Evolutionary conservation across 1,140 invertebrate species (phyloP), one percentile per base, ranked within the genome.

Genomic region (Hermetia illucens): DNA sequence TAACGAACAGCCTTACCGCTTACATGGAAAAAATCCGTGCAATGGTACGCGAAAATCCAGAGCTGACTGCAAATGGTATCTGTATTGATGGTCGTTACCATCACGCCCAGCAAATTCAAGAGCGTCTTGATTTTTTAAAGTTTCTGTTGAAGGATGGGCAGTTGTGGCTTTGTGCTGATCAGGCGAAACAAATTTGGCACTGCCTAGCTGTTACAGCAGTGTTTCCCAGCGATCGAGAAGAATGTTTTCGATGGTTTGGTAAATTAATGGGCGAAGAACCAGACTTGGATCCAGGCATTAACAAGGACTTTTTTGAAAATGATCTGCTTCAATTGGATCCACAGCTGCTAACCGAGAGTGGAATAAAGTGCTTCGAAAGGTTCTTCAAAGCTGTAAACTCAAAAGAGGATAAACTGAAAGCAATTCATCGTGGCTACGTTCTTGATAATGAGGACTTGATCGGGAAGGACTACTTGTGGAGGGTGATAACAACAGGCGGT

Each of bases 221-320:
- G 2, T 94, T 92, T 61, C 65, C 79, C 3, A 79, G 79, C 3
- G 94, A 98, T 63, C 72, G 92, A 29, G 93, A 98, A 62, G 85
- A 90, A 3, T 97, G 93, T 65, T 98, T 97, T 64, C 89, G 91
- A 51, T 97, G 93, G 93, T 97, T 97, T 65, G 90, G 90, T n/a
- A 92, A 96, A 66, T 64, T 96, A 35, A 96, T 96, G 91, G 89
- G 89, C 4, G 91, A 96, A 48, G 92, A 96, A 55, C 91, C 91
- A 4, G 92, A 97, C 65, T 65, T 97, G 32, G 92, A 97, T 66
- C 92, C 92, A 12, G 87, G 91, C 48, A 93, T 96, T 41, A 95
- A 92, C 53, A 79, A 86, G 58, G 84, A 92, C 54, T 98, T 98
- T 69, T 96, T 98, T 69, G 84, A 92, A 64, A 82, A 86, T 47